A percentile compares a stretch with the other conserved stretches of the same genome.
phyloP scores from a whole-genome alignment of 30 jellyfish, hydroid and myxozoan genomes.

The Hydra vulgaris region DNA sequence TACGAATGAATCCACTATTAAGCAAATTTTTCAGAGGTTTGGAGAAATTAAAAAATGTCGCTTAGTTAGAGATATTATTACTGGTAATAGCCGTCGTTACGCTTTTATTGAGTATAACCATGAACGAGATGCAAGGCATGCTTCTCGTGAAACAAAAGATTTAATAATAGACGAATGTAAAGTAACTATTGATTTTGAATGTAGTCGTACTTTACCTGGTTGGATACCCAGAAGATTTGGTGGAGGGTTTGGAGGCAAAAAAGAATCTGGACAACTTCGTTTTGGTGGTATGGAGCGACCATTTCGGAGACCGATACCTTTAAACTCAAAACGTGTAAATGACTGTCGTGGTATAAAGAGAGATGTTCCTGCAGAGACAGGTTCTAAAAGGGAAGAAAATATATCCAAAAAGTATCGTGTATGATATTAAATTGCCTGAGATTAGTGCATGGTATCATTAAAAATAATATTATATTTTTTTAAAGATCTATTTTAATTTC shows the following conservation, averaged over 20 bases:
- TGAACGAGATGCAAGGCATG: constrained; percentile 79
- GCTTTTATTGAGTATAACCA: constrained; percentile 82
- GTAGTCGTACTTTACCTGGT: constrained; percentile 68
- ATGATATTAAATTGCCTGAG: too few relatives aligned
- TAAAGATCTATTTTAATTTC: neutral
- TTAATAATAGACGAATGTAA: constrained; percentile 57
- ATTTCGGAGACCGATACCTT: constrained; percentile 73
- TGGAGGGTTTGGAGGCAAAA: constrained; percentile 97
- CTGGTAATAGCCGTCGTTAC: constrained; percentile 78
- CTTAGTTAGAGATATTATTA: constrained; percentile 63
- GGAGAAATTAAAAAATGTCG: constrained; percentile 75
- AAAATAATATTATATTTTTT: too few relatives aligned
- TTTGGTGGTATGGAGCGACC: constrained; percentile 98
- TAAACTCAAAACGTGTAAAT: constrained; percentile 18
- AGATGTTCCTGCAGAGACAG: neutral
- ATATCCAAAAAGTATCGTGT: neutral
- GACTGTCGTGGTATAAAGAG: neutral
- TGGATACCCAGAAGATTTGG: constrained; percentile 98
- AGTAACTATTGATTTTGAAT: constrained; percentile 70
- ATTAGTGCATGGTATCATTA: neutral
- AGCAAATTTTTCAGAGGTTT: constrained; percentile 29
- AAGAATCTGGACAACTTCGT: constrained; percentile 95
- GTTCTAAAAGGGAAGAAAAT: neutral
- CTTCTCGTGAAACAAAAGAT: constrained; percentile 57
- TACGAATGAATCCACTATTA: constrained; percentile 55